Base-by-base conservation (phyloP, 2,888 invertebrate genomes). In the Mythimna albipuncta region DNA sequence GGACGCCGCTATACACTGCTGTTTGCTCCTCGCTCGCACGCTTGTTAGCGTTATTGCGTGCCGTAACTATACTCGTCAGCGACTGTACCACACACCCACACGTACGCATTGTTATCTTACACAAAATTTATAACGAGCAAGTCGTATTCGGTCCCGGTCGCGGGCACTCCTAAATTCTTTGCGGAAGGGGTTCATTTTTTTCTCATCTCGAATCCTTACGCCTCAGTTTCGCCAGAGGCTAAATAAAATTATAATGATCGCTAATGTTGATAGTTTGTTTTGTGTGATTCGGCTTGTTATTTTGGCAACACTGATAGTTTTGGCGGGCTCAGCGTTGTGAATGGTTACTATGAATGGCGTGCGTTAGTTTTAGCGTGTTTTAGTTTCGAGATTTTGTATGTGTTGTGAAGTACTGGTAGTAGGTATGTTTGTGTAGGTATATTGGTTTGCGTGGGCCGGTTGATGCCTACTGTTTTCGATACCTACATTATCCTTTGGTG, bases 21-120 rank as follows among this genome's bases (percentile, higher is more conserved):
- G 72, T 65, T 10, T 38, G 72, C 62, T 11, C 94, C 93, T 89
- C 92, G 52, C 88, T 95, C 91, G 87, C 95, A 92, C 95, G 94
- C 96, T 96, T 96, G 96, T 96, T 96, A 96, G 96, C 96, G 95
- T 94, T 95, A 95, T 95, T 95, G 95, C 95, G 94, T 95, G 94
- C 94, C 92, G 94, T 95, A 95, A 95, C 94, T 95, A 95, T 94
- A 94, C 94, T 96, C 95, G 95, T 96, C 96, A 96, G 92, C 95
- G 93, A 91, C 91, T 92, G 91, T 92, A 94, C 92, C 93, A 93
- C 94, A 95, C 95, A 94, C 96, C 94, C 95, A 95, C 96, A 96
- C 92, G 91, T 93, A 93, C 93, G 92, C 90, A 94, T 95, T 95
- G 95, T 96, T 95, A 95, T 96, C 95, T 95, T 94, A 94, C 92